Conservation (phyloP, 2,797 vertebrate species). For the Acridotheres tristis region DNA sequence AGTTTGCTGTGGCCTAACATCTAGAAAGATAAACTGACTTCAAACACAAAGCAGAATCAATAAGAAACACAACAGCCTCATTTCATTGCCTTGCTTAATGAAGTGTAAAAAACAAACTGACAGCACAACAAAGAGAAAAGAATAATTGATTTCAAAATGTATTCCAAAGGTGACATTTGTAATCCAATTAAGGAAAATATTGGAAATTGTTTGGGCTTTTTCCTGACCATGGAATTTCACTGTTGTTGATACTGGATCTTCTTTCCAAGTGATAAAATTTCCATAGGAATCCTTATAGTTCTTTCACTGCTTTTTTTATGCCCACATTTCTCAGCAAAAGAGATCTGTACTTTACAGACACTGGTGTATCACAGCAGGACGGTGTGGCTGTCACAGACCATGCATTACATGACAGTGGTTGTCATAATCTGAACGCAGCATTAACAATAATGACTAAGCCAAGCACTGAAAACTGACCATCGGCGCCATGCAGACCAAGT, state of each 20-base stretch:
- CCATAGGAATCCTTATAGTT: background rate
- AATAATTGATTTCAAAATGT: slow-evolving; percentile 19
- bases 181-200: background rate
- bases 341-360: background rate
- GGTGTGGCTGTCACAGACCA: background rate
- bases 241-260: background rate
- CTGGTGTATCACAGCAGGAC: background rate
- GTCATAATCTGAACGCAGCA: background rate
- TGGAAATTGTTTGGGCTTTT: background rate
- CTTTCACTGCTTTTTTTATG: background rate
- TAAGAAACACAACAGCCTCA: background rate
- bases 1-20: background rate
- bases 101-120: slow-evolving; percentile 24
- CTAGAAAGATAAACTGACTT: background rate
- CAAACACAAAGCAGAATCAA: background rate
- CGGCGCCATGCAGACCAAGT: background rate
- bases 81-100: background rate
- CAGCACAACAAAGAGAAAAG: slow-evolving; percentile 23
- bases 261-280: background rate
- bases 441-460: background rate
- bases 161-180: slow-evolving; percentile 28
- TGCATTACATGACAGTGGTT: background rate
- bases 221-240: background rate
- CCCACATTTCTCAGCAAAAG: background rate
- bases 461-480: slow-evolving; percentile 8